phyloP scores from a whole-genome alignment of 2,888 invertebrate species.

The Drepana falcataria region DNA sequence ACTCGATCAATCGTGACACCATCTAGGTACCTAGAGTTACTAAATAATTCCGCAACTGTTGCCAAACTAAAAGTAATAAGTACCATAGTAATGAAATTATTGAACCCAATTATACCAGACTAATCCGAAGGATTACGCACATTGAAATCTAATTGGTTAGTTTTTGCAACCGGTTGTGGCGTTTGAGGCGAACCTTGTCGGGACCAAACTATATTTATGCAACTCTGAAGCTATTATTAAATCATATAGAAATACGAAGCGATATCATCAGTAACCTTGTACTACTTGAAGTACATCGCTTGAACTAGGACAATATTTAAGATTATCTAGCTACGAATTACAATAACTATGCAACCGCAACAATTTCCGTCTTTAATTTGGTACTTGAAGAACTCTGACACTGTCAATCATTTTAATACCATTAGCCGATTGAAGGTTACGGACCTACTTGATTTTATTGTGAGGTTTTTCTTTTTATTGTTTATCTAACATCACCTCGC shows the following conservation, averaged over 20 bases:
- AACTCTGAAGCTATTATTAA: constrained; percentile 21
- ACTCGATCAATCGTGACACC: constrained; percentile 15
- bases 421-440: neutral
- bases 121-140: constrained; percentile 13
- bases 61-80: too few relatives aligned
- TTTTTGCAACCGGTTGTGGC: constrained; percentile 21
- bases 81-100: constrained; percentile 15
- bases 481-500: neutral
- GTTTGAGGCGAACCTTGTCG: constrained; percentile 9
- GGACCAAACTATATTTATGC: constrained; percentile 11
- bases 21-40: constrained; percentile 10
- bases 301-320: constrained; percentile 8
- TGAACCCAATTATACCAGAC: constrained; percentile 15
- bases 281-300: constrained; percentile 19
- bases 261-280: constrained; percentile 37
- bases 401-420: neutral
- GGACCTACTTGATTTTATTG: neutral
- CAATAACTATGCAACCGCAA: neutral
- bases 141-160: constrained; percentile 13
- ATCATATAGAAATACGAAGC: constrained; percentile 21
- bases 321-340: neutral
- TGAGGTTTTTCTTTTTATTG: neutral
- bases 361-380: neutral
- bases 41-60: constrained; percentile 16
- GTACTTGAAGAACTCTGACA: neutral